Base-by-base conservation (phyloP, 35 echinoderm and acorn worm species). In the Patiria miniata region DNA sequence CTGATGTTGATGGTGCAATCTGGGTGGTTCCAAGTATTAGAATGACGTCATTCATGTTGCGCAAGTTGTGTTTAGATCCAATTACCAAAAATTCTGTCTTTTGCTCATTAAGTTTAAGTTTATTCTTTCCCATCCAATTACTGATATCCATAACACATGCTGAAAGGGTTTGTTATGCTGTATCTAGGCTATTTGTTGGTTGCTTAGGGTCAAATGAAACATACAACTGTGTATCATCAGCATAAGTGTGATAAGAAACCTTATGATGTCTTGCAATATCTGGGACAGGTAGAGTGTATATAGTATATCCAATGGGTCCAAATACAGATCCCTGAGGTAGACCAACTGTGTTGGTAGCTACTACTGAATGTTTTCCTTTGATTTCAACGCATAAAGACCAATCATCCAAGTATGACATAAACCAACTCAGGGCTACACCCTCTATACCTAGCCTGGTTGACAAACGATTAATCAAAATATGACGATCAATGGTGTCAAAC, bases 141-240 rank as follows among this genome's bases (percentile, higher is more conserved):
- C 18, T 90, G 36, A 90, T 83, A 37, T 90, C 80, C 40, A 8
- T 34, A 9, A 83, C 61, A 77, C 87, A 83, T 4, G 22, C 21
- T 7, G 79, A 83, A 39, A 83, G 61, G 37, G 39, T 22, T 19
- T 40, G 40, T 29, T 83, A 29, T 83, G 59, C 87, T 73, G 1
- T 39, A 51, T 90, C 36, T 30, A 83, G 54, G 30, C 61, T 40
- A 34, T n/a, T n/a, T n/a, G 17, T 17, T 33, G 79, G 9, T 39
- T 83, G 9, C 80, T 83, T 90, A 65, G 79, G 87, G 36, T 90
- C 57, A 83, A 82, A 90, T 73, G 77, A 10, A n/a, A n/a, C 14
- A 80, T 82, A 36, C 14, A 92, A n/a, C 56, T 92, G 90, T 61
- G 78, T 87, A 65, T 87, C 90, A 87, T 92, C 90, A 52, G 90